Conservation (phyloP, 1,140 invertebrate species). For the Musca domestica region DNA sequence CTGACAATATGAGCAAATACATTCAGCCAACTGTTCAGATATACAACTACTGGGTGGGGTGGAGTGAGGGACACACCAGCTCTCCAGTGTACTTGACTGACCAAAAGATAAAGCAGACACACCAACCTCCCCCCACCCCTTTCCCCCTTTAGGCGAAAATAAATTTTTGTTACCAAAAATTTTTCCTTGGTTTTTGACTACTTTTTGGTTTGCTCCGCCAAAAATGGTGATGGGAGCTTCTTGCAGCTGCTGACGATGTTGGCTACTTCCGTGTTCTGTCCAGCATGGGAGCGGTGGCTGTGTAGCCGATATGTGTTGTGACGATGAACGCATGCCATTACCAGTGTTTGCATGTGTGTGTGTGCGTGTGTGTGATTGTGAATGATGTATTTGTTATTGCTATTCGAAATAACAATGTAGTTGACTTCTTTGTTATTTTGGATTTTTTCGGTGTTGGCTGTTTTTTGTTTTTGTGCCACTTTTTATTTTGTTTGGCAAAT, state of each 20-base stretch:
- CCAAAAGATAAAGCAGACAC: constrained; percentile 10
- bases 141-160: too few species aligned
- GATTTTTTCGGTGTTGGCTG: background rate
- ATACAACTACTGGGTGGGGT: too few species aligned
- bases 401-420: constrained; percentile 20
- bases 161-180: background rate
- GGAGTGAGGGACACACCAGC: too few species aligned
- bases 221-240: background rate
- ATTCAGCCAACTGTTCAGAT: too few species aligned
- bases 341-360: background rate
- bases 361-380: background rate
- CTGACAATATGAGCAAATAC: too few species aligned
- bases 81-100: background rate
- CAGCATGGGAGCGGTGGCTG: background rate
- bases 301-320: too few species aligned
- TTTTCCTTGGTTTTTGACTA: background rate
- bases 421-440: constrained; percentile 20
- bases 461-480: background rate
- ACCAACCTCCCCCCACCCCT: background rate
- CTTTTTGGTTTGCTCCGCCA: background rate
- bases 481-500: background rate
- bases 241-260: constrained; percentile 13
- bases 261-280: constrained; percentile 19
- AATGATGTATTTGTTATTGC: constrained; percentile 21
- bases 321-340: too few species aligned